Conservation (phyloP, 1,140 invertebrate genomes). For the Halyomorpha halys region DNA sequence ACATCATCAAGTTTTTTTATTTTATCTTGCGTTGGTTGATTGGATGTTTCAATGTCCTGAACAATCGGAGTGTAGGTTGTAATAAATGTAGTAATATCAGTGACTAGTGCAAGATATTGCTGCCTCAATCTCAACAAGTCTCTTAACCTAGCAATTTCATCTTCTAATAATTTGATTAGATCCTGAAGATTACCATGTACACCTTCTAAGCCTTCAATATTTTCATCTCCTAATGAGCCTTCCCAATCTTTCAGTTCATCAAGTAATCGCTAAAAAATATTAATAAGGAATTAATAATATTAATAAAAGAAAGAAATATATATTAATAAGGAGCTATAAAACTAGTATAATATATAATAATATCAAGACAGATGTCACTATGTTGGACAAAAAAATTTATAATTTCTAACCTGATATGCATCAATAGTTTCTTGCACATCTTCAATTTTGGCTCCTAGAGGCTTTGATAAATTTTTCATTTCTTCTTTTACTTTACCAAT, state of each 20-base stretch:
- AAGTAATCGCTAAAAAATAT: constrained; percentile 46
- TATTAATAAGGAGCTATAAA: not conserved
- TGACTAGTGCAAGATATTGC: constrained; percentile 73
- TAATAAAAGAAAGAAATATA: constrained; percentile 14
- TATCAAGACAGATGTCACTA: not conserved
- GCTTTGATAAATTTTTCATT: constrained; percentile 68
- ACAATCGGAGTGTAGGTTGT: constrained; percentile 78
- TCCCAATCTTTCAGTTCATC: constrained; percentile 71
- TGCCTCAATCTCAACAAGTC: constrained; percentile 69
- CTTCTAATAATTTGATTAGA: constrained; percentile 67
- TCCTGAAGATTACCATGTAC: constrained; percentile 68
- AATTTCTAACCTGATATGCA: constrained; percentile 50
- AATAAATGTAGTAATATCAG: constrained; percentile 77
- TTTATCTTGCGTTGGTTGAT: constrained; percentile 62
- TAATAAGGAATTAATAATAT: too few species aligned
- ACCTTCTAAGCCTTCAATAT: constrained; percentile 53
- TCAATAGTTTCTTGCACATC: constrained; percentile 68
- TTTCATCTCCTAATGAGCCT: constrained; percentile 59
- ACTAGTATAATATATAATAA: not conserved
- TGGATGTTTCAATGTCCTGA: constrained; percentile 27
- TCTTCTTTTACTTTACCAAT: constrained; percentile 70
- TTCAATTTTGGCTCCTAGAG: constrained; percentile 72
- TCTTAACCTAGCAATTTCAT: constrained; percentile 66
- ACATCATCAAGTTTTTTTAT: constrained; percentile 78
- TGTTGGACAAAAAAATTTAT: not conserved